These are phyloP conservation scores for Mastacembelus armatus DNA, from an alignment of 2,797 vertebrate species.

Conservation along the genomic window DNA sequence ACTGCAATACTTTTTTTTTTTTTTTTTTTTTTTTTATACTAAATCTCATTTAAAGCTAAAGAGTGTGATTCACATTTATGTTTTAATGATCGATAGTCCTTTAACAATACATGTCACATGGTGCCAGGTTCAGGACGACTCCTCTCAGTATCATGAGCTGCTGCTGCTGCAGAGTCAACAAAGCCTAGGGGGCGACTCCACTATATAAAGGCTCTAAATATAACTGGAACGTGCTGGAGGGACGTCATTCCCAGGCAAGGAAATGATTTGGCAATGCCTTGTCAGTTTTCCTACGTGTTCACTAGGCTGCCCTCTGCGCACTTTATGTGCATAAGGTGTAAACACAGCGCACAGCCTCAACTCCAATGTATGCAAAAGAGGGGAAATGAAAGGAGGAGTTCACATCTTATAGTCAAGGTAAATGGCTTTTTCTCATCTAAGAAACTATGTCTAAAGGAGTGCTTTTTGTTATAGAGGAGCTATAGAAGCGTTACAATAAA, in stretches of 20 bases:
- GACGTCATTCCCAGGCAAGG: conserved; percentile 79
- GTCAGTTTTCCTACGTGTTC: conserved; percentile 71
- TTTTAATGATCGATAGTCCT: conserved; percentile 1
- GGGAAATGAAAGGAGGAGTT: neutral
- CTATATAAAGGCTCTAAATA: conserved; percentile 90
- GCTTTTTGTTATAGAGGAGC: too few relatives aligned
- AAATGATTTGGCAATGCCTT: conserved; percentile 79
- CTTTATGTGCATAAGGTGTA: conserved; percentile 24
- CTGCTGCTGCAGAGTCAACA: conserved; percentile 69
- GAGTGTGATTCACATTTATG: neutral
- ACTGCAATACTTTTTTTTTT: too few relatives aligned
- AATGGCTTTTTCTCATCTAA: too few relatives aligned
- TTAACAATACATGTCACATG: conserved; percentile 33
- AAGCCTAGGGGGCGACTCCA: conserved; percentile 81
- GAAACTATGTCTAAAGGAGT: too few relatives aligned
- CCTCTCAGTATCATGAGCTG: neutral
- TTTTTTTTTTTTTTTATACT: too few relatives aligned
- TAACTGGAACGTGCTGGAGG: conserved; percentile 80
- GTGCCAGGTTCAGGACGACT: conserved; percentile 44
- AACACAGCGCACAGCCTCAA: neutral
- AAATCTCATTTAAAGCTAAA: neutral
- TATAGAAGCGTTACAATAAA: too few relatives aligned
- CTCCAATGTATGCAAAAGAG: neutral
- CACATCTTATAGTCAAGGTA: too few relatives aligned
- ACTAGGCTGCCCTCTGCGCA: conserved; percentile 57